Base-by-base conservation (phyloP, 2,888 invertebrate genomes). In the Eurytoma californica region DNA sequence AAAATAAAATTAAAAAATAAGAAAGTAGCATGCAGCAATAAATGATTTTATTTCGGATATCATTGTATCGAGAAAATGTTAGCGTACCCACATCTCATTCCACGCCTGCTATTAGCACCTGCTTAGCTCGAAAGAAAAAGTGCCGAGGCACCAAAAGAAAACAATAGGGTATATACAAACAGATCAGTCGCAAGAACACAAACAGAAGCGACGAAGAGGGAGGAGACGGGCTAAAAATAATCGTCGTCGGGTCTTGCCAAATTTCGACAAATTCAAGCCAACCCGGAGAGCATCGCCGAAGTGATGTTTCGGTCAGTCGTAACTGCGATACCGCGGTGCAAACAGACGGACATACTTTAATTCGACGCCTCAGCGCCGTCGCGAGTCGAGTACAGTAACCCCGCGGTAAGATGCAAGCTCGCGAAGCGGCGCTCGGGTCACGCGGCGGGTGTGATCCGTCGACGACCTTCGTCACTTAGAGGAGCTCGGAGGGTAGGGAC, bases 161-260 rank as follows among this genome's bases (percentile, higher is more conserved):
- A 72, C 72, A 73, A 65, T 65, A 57, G 16, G 24, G 65, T n/a
- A 13, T n/a, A 3, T 28, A 61, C 28, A 9, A 24, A 28, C 53
- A 53, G n/a, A 53, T 53, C 53, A n/a, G 53, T n/a, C 39, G 61
- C 28, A 7, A n/a, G 18, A 58, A 12, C 47, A 47, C 16, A 39
- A 30, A 30, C 47, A 20, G 39, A 55, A 57, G n/a, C 12, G 57
- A 73, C 28, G 66, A n/a, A 65, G 18, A 65, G 63, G 66, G 73
- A n/a, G 67, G 77, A 78, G 83, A 80, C 82, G 68, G 67, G 73
- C 87, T 89, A 89, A 88, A 88, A 89, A 89, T 89, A 87, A 80
- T 84, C 83, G 79, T 81, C 85, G 39, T 85, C 77, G 84, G 83
- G 83, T 84, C 85, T 87, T 88, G 89, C 89, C 89, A 89, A 89